These are phyloP conservation scores for Myotis pilosus DNA, from an alignment of 2,797 vertebrate species.

Conservation along the genomic window DNA sequence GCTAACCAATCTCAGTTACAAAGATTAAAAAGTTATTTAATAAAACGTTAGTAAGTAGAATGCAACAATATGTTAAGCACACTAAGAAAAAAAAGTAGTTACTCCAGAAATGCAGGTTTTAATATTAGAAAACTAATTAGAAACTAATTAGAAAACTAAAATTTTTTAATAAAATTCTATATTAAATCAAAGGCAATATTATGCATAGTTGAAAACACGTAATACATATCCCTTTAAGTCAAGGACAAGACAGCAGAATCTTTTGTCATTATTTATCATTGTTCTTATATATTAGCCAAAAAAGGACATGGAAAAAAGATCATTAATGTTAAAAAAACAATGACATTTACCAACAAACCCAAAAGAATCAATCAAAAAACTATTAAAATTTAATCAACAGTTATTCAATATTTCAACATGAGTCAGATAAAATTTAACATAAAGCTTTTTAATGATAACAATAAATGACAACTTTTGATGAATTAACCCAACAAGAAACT, in stretches of 20 bases:
- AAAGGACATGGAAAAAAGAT: background rate
- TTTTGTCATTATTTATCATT: background rate
- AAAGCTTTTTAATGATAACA: background rate
- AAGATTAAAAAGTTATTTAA: background rate
- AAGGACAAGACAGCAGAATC: background rate
- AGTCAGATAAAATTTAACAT: slow-evolving; percentile 29
- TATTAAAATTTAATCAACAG: slow-evolving; percentile 7
- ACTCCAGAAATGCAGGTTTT: background rate
- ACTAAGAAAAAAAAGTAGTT: background rate
- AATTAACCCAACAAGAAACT: background rate
- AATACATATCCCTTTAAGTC: background rate
- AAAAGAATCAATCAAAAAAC: background rate
- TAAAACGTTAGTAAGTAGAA: background rate
- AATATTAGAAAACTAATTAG: background rate
- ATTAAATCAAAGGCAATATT: background rate
- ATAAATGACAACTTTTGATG: slow-evolving; percentile 21
- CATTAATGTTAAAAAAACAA: background rate
- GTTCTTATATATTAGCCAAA: background rate
- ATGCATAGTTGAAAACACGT: background rate
- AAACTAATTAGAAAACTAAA: too few species aligned
- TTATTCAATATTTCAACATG: background rate
- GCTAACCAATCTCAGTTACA: background rate
- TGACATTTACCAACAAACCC: background rate
- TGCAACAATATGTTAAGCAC: background rate
- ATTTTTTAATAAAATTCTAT: background rate